Evolutionary conservation across 2,113 vertebrate genomes (phyloP).

Genomic region (Cebus imitator): DNA sequence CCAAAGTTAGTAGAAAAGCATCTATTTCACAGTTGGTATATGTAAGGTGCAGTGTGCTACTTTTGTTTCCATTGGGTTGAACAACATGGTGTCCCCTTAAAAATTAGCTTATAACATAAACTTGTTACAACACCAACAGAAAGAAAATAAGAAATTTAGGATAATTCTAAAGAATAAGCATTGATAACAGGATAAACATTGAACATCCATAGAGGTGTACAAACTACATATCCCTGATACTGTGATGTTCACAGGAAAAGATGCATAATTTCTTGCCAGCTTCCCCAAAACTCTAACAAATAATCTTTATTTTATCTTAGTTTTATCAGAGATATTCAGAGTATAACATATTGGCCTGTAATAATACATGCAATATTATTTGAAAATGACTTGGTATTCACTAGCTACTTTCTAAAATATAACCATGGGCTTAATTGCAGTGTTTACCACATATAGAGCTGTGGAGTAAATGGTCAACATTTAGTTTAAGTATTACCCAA

Average conservation of each 20-base stretch:
- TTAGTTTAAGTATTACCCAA: background rate
- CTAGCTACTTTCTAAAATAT: background rate
- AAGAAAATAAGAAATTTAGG: background rate
- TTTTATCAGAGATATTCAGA: background rate
- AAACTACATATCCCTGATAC: background rate
- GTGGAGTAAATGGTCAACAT: background rate
- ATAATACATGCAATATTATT: background rate
- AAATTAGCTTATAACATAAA: background rate
- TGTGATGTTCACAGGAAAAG: background rate
- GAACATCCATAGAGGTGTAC: background rate
- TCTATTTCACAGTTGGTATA: background rate
- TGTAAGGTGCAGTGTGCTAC: background rate
- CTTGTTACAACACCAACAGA: background rate
- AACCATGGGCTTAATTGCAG: background rate
- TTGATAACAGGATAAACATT: background rate
- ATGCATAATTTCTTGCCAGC: background rate
- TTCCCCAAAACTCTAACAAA: background rate
- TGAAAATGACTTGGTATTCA: background rate
- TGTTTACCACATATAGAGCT: background rate
- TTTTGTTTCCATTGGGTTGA: background rate
- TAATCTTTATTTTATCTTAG: background rate
- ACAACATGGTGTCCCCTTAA: background rate
- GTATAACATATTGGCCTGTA: background rate
- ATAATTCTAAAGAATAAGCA: background rate
- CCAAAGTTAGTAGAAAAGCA: background rate